phyloP scores from a whole-genome alignment of 2,113 vertebrate species.

The Eonycteris spelaea region DNA sequence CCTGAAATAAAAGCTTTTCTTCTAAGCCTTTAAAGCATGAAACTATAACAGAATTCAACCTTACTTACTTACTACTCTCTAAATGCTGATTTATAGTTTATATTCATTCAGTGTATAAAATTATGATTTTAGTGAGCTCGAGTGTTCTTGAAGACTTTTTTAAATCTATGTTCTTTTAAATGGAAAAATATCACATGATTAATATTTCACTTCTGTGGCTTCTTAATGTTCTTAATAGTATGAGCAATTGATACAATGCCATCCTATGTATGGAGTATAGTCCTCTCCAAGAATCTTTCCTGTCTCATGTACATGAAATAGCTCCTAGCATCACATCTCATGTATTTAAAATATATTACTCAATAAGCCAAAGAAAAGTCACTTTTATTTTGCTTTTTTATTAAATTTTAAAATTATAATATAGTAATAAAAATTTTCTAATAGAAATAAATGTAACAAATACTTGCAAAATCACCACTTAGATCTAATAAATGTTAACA shows the following conservation, averaged over 20 bases:
- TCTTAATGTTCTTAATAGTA: background rate
- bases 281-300: background rate
- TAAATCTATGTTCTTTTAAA: background rate
- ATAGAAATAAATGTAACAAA: background rate
- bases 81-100: background rate
- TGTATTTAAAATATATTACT: background rate
- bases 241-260: background rate
- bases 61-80: background rate
- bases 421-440: background rate
- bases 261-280: background rate
- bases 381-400: constrained; percentile 6
- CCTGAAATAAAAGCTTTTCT: constrained; percentile 50
- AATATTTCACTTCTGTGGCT: background rate
- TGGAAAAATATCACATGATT: background rate
- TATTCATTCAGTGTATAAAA: background rate
- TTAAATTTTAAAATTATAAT: constrained; percentile 22
- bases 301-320: background rate
- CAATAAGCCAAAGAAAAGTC: background rate
- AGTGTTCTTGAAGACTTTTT: constrained; percentile 16
- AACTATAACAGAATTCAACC: background rate
- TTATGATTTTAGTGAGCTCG: constrained; percentile 2
- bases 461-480: background rate
- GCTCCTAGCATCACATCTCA: background rate
- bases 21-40: background rate
- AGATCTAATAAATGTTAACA: background rate